phyloP scores from a whole-genome alignment of 2,797 vertebrate species.

The Halcyon leucocephala region DNA sequence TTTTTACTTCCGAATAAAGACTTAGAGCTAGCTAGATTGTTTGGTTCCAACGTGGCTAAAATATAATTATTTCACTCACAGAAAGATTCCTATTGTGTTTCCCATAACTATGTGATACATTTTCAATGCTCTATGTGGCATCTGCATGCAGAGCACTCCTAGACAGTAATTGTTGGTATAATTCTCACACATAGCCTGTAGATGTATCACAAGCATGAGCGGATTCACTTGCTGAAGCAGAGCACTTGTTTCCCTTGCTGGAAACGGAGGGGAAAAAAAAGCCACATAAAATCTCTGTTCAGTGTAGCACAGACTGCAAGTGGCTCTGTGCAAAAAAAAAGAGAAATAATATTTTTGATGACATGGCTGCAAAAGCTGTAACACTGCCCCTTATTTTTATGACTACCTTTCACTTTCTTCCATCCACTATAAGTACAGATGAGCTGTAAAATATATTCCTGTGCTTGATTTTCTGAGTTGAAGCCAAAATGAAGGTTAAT shows the following conservation, averaged over 20 bases:
- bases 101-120: neutral
- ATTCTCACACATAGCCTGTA: constrained; percentile 9
- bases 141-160: constrained; percentile 39
- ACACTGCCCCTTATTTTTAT: neutral
- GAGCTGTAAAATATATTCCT: neutral
- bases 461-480: neutral
- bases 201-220: neutral
- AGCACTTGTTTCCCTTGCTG: neutral
- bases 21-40: neutral
- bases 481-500: neutral
- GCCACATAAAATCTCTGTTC: neutral
- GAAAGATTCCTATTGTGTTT: constrained; percentile 47
- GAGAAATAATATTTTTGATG: neutral
- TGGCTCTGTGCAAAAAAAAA: neutral
- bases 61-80: constrained; percentile 13
- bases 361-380: neutral
- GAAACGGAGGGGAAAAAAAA: neutral
- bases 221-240: constrained; percentile 19
- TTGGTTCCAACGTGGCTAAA: neutral
- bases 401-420: neutral
- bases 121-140: neutral
- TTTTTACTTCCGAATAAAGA: constrained; percentile 44
- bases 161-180: constrained; percentile 20
- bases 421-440: neutral
- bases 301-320: neutral